These are phyloP conservation scores for Colinus virginianus DNA, from an alignment of 2,113 vertebrate genomes.

Conservation along the genomic window DNA sequence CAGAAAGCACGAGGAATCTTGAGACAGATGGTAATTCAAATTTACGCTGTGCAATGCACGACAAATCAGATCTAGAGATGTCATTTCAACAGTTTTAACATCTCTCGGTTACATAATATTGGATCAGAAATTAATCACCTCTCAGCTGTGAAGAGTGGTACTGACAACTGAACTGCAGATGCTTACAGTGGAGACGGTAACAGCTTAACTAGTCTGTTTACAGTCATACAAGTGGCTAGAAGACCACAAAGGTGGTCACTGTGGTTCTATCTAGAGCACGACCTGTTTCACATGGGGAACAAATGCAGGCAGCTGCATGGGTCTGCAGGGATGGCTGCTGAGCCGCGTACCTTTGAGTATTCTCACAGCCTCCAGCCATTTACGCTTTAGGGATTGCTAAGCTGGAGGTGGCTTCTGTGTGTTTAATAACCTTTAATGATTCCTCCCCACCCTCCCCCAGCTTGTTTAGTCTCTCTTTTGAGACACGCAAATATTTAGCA, in stretches of 20 bases:
- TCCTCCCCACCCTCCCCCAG: rapidly evolving
- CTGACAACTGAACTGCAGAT: background rate
- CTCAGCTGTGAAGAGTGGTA: background rate
- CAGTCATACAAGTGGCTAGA: background rate
- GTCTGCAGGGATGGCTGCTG: background rate
- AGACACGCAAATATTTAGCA: background rate
- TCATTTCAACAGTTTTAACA: background rate
- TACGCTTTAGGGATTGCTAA: background rate
- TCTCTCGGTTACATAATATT: background rate
- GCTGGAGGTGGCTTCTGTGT: background rate
- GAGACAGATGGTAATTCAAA: background rate
- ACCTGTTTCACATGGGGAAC: background rate
- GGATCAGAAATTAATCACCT: background rate
- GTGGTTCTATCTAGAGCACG: background rate
- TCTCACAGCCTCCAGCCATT: background rate
- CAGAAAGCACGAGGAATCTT: background rate
- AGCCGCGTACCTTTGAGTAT: background rate
- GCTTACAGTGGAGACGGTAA: background rate
- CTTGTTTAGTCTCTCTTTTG: constrained; percentile 10
- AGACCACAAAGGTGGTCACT: background rate
- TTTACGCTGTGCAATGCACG: background rate
- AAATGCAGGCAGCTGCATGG: background rate
- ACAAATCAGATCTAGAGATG: background rate
- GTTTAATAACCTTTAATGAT: background rate
- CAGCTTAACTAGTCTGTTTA: background rate